Base-by-base conservation (phyloP, 2,113 vertebrate species). In the Fregata magnificens region DNA sequence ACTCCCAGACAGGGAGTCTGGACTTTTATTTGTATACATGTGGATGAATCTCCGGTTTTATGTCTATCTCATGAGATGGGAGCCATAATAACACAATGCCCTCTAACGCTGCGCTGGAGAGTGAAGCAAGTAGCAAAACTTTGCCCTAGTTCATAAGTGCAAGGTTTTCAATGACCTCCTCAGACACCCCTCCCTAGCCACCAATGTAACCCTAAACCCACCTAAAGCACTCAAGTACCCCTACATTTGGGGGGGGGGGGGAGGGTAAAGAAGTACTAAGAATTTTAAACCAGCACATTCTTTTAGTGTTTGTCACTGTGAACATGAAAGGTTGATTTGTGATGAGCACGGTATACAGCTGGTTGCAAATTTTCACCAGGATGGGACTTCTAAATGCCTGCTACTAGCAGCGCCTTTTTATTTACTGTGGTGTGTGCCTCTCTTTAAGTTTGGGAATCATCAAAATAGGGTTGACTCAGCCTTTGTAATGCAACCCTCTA, bases 401-500 rank as follows among this genome's bases (percentile, higher is more conserved):
- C 56, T 88, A 58, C 85, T 86, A 83, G 61, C 47, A 88, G 44
- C 0, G 3, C 87, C 86, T 88, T 96, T 96, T 97, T 97, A 97
- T 97, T 97, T 97, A 97, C 93, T 90, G 73, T 93, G 56, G 52
- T 86, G 40, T 96, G 88, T 92, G 93, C 63, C 77, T 96, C 82
- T 88, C 74, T 94, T 70, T 90, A 93, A 97, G 71, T 97, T 96
- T 93, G 85, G 94, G 96, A 96, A 95, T 91, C 94, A 96, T 97
- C 95, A 97, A 97, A 97, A 95, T 70, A 79, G 50, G 92, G 76
- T 90, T 94, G 87, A 88, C 84, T 95, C 93, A 94, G 96, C 83
- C 91, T 95, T 95, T 88, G 92, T 95, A 95, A 97, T 95, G 67
- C 93, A 94, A 90, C 92, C 96, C 95, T 96, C 94, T 86, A 97